Base-by-base conservation (phyloP, 2,797 vertebrate genomes). In the Bufotes viridis region DNA sequence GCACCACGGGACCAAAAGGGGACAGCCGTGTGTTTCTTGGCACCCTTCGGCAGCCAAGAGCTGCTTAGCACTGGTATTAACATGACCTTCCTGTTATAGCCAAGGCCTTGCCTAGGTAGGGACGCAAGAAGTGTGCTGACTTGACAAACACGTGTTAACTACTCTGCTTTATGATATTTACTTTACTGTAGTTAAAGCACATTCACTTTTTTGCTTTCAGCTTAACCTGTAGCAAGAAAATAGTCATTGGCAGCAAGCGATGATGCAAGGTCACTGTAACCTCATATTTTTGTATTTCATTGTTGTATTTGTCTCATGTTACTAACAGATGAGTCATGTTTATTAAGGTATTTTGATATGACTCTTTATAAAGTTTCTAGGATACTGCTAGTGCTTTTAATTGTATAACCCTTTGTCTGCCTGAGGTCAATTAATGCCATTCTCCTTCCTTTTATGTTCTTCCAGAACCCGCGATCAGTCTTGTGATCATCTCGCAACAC, bases 71-170 rank as follows among this genome's bases (percentile, higher is more conserved):
- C 78, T 88, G 87, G 65, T 85, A 75, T 88, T 81, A 85, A 80
- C 78, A 67, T 88, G 82, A 75, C 87, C 76, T 88, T 81, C 87
- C 63, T 84, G n/a, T 79, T 88, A 79, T 80, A 85, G 67, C 58
- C 22, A 51, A 65, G 81, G 83, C 65, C 78, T 75, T 88, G 82
- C 78, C 69, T 88, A 72, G 76, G 76, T 79, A 80, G 42, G 24
- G 78, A 55, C 61, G n/a, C 57, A 20, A 24, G 51, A 53, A 80
- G 65, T 34, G 72, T 34, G 61, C 80, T 78, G 87, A 70, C 58
- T 61, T 65, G 42, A 87, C 55, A 83, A 83, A 69, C 74, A 75
- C 49, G 13, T 70, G 74, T 72, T 65, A 60, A 51, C 63, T 26
- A 61, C 70, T 60, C 29, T 26, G n/a, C 20, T 67, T 81, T 85